phyloP scores from a whole-genome alignment of 2,888 invertebrate genomes.

The Baronia brevicornis region DNA sequence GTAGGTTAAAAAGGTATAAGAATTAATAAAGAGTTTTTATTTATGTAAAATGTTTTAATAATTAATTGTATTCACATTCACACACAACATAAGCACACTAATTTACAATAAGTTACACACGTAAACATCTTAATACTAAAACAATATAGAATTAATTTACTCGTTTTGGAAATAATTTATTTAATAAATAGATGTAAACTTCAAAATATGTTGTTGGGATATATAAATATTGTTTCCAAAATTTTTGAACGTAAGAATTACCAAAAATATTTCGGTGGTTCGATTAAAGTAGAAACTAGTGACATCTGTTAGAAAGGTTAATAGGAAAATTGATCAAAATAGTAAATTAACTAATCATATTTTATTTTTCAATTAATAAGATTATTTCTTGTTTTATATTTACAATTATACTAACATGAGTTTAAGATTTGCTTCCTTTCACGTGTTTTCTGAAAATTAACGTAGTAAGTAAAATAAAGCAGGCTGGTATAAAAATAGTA shows the following conservation, averaged over 20 bases:
- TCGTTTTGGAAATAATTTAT: not conserved
- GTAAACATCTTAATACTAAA: slow-evolving; percentile 28
- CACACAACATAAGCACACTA: slow-evolving; percentile 52
- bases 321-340: too few relatives aligned
- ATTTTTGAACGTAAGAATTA: slow-evolving; percentile 10
- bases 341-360: too few relatives aligned
- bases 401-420: too few relatives aligned
- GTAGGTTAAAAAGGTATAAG: not conserved
- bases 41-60: slow-evolving; percentile 53
- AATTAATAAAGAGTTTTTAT: slow-evolving; percentile 15
- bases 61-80: slow-evolving; percentile 58
- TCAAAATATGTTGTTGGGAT: too few relatives aligned
- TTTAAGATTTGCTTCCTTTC: too few relatives aligned
- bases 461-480: not conserved
- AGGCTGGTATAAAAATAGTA: slow-evolving; percentile 13
- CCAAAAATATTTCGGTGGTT: slow-evolving; percentile 3
- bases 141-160: not conserved
- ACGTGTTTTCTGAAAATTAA: too few relatives aligned
- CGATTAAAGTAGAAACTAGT: too few relatives aligned
- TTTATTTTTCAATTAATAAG: too few relatives aligned
- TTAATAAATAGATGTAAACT: slow-evolving; percentile 5
- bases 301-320: too few relatives aligned
- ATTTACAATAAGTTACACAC: slow-evolving; percentile 61
- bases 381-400: too few relatives aligned
- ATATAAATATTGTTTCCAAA: too few relatives aligned